These are phyloP conservation scores for Nothoprocta pentlandii DNA, from an alignment of 2,113 vertebrate species.

Conservation along the genomic window DNA sequence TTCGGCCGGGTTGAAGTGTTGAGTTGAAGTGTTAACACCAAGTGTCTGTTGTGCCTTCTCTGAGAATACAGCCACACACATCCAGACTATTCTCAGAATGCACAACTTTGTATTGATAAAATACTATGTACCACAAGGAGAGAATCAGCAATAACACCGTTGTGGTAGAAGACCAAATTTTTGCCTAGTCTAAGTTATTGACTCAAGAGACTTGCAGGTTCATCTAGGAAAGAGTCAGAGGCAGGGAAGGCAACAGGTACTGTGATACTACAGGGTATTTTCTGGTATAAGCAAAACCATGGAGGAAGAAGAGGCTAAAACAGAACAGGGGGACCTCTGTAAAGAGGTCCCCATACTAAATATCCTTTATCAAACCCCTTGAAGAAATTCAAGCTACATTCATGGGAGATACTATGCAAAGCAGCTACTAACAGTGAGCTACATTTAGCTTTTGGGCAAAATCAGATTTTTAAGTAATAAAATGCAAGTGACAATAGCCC, in stretches of 20 bases:
- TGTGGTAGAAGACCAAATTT: fast-evolving
- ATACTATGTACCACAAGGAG: not conserved
- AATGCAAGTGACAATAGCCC: not conserved
- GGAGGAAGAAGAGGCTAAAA: not conserved
- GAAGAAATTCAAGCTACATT: not conserved
- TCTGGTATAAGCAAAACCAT: not conserved
- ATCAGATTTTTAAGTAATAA: not conserved
- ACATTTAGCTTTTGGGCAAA: not conserved
- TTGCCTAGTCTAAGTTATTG: not conserved
- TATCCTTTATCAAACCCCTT: not conserved
- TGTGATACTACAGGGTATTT: not conserved
- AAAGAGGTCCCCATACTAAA: not conserved
- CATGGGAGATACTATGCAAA: not conserved
- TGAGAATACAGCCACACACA: not conserved
- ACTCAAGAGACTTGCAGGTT: not conserved
- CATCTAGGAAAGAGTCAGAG: not conserved
- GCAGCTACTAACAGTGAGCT: not conserved
- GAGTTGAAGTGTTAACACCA: not conserved
- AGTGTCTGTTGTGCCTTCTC: not conserved
- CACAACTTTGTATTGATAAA: not conserved
- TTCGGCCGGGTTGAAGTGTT: not conserved
- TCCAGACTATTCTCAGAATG: not conserved
- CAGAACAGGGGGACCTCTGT: not conserved
- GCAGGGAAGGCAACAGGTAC: not conserved
- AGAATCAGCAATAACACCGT: not conserved